These are phyloP conservation scores for Cercopithecus neglectus DNA, from an alignment of 2,797 vertebrate genomes.

Conservation along the genomic window DNA sequence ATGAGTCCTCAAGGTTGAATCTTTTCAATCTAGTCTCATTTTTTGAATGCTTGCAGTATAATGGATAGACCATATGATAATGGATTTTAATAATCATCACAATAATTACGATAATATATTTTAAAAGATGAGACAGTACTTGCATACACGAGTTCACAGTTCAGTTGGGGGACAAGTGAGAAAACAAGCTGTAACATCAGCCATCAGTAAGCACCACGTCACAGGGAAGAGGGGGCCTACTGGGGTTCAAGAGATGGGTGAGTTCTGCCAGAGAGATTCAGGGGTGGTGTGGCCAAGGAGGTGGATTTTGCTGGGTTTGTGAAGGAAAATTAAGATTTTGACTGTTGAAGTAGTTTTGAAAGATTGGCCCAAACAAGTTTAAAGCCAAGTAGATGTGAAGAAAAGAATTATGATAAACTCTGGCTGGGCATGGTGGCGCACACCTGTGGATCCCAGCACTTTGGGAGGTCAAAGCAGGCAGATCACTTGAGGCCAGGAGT, in stretches of 20 bases:
- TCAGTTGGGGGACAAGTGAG: neutral
- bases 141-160: neutral
- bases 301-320: neutral
- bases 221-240: accelerated
- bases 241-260: neutral
- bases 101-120: neutral
- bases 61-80: neutral
- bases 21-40: neutral
- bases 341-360: neutral
- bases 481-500: neutral
- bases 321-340: neutral
- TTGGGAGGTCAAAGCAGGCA: neutral
- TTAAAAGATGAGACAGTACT: neutral
- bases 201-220: accelerated
- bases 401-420: neutral
- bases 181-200: neutral
- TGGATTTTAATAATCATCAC: neutral
- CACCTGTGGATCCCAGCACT: neutral
- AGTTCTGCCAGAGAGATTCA: neutral
- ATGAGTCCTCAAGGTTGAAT: neutral
- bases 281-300: neutral
- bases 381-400: neutral
- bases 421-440: accelerated
- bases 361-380: neutral
- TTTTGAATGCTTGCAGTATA: neutral